A percentile compares a stretch with the other conserved stretches of the same genome.
Conservation (phyloP, 2,113 vertebrate species). For the Mormyrus iriodes region DNA sequence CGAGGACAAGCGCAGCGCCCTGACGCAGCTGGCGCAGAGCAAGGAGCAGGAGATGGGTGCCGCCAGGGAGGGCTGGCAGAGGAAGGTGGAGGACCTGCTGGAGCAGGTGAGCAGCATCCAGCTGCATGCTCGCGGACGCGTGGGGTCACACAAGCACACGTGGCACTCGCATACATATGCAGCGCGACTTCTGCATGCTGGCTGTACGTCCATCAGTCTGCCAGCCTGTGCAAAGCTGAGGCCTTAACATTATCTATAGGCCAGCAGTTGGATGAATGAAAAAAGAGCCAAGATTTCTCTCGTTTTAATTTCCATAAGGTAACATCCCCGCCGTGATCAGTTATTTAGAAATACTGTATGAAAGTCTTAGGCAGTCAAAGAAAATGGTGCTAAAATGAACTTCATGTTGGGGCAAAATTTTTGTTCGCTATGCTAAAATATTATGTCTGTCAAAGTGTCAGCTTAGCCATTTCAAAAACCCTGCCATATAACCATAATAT, state of each 20-base stretch:
- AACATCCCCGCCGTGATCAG: neutral
- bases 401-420: neutral
- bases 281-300: neutral
- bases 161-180: neutral
- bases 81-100: conserved; percentile 95
- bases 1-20: conserved; percentile 80
- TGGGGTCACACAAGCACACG: neutral
- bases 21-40: conserved; percentile 78
- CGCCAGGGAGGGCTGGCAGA: conserved; percentile 90
- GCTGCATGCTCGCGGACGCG: neutral
- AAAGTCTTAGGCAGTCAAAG: neutral
- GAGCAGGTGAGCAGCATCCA: conserved; percentile 71
- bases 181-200: neutral
- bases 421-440: neutral
- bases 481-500: neutral
- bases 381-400: neutral
- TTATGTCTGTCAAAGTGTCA: neutral
- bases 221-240: neutral
- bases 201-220: neutral
- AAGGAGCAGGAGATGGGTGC: conserved; percentile 85
- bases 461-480: neutral
- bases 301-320: neutral
- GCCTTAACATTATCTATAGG: neutral
- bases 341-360: neutral
- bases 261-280: neutral